Conservation (phyloP, 1,140 invertebrate species). For the Ceratina australensis region DNA sequence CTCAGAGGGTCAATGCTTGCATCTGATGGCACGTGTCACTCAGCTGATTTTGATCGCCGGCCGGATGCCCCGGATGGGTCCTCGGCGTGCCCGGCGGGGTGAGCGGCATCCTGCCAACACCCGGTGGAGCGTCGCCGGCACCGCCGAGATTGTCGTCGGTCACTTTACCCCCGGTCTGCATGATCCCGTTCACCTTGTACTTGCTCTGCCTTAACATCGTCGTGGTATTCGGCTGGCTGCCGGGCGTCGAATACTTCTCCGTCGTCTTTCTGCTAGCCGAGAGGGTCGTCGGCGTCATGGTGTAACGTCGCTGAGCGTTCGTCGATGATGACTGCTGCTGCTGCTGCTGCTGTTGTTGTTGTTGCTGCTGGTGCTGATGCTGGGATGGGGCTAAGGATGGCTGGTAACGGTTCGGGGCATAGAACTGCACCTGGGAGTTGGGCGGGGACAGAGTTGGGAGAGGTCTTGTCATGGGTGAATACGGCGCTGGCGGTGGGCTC, state of each 20-base stretch:
- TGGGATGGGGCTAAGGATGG: constrained; percentile 53
- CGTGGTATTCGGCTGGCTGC: constrained; percentile 35
- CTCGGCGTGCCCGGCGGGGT: constrained; percentile 73
- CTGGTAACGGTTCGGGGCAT: constrained; percentile 66
- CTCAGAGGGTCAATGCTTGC: constrained; percentile 74
- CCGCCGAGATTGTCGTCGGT: constrained; percentile 65
- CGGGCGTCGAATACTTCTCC: constrained; percentile 59
- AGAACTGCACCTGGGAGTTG: constrained; percentile 76
- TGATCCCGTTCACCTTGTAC: constrained; percentile 74
- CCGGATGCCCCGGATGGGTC: constrained; percentile 48
- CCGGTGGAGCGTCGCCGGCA: constrained; percentile 68
- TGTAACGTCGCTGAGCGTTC: constrained; percentile 39
- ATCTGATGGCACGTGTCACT: constrained; percentile 77
- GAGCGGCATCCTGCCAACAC: constrained; percentile 65
- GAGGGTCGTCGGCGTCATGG: constrained; percentile 34
- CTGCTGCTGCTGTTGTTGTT: constrained; percentile 17
- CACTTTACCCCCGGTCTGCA: constrained; percentile 58
- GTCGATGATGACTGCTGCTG: background rate
- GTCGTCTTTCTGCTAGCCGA: constrained; percentile 53
- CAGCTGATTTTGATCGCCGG: constrained; percentile 69
- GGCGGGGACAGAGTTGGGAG: constrained; percentile 73
- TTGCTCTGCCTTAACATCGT: constrained; percentile 67
- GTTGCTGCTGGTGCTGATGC: constrained; percentile 49
- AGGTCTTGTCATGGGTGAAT: constrained; percentile 70
- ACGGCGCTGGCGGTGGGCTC: constrained; percentile 71